phyloP scores from a whole-genome alignment of 2,113 vertebrate genomes.

The Chiloscyllium plagiosum region DNA sequence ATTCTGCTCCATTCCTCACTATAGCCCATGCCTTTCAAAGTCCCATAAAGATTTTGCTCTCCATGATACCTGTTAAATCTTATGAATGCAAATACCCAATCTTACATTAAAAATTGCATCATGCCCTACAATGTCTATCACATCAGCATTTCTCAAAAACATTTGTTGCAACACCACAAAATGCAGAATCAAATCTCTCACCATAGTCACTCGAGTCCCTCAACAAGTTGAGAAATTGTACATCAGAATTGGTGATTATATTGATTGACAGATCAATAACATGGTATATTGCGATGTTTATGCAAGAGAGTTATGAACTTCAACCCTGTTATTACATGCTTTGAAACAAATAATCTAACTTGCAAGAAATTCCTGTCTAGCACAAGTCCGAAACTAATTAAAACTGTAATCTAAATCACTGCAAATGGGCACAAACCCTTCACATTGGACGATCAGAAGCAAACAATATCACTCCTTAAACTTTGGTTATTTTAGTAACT shows the following conservation, averaged over 20 bases:
- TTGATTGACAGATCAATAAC: neutral
- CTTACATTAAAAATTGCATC: slow-evolving; percentile 82
- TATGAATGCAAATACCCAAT: slow-evolving; percentile 65
- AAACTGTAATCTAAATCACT: neutral
- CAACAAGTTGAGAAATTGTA: slow-evolving; percentile 45
- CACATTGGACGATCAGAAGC: neutral
- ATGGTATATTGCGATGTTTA: neutral
- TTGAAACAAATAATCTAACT: neutral
- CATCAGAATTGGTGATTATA: neutral
- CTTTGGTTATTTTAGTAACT: slow-evolving; percentile 6
- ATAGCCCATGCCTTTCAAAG: no score
- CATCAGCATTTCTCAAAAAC: slow-evolving; percentile 80
- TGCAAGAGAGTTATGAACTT: neutral
- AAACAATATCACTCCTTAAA: neutral
- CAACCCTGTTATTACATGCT: neutral
- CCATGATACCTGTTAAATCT: neutral
- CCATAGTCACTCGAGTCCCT: slow-evolving; percentile 76
- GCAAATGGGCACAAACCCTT: neutral
- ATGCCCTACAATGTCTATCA: slow-evolving; percentile 81
- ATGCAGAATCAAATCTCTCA: slow-evolving; percentile 74
- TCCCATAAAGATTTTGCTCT: no score
- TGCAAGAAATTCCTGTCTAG: neutral
- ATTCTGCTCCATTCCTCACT: no score
- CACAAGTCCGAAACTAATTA: neutral
- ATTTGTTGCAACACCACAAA: slow-evolving; percentile 88